Evolutionary conservation across 2,888 invertebrate genomes (phyloP).

Genomic region (Gasteruption jaculator): DNA sequence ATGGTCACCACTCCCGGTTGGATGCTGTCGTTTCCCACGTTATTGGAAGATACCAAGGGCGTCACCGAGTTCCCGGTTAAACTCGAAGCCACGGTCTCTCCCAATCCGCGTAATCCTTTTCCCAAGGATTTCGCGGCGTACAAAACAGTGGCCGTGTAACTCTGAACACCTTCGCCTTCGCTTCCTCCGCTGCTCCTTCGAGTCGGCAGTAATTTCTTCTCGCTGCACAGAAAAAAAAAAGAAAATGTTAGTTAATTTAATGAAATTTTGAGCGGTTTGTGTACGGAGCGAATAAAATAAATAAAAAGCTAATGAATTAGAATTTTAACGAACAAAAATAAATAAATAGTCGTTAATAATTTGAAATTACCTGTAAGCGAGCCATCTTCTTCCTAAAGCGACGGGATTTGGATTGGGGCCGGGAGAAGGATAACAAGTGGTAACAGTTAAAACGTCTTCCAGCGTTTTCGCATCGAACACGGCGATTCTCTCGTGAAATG

Average conservation of each 20-base stretch:
- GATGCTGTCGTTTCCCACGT: slow-evolving; percentile 54
- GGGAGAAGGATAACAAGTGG: slow-evolving; percentile 85
- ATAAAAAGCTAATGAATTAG: neutral
- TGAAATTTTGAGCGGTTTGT: neutral
- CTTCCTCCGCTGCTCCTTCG: slow-evolving; percentile 80
- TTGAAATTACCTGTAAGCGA: slow-evolving; percentile 59
- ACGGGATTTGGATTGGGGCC: slow-evolving; percentile 79
- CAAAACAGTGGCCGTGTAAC: slow-evolving; percentile 88
- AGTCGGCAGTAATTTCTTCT: slow-evolving; percentile 74
- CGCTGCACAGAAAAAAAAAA: slow-evolving; percentile 61
- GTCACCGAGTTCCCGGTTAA: slow-evolving; percentile 60
- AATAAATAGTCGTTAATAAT: neutral
- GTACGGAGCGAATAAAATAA: neutral
- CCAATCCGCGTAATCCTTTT: slow-evolving; percentile 82
- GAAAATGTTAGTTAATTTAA: slow-evolving; percentile 2
- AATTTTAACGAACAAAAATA: neutral
- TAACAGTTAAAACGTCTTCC: slow-evolving; percentile 81
- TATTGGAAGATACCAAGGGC: slow-evolving; percentile 31
- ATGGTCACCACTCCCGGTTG: slow-evolving; percentile 88
- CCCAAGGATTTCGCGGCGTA: slow-evolving; percentile 93
- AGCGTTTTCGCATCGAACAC: slow-evolving; percentile 86
- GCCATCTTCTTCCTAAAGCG: slow-evolving; percentile 80
- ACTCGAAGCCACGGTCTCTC: slow-evolving; percentile 89
- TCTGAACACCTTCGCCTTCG: slow-evolving; percentile 79
- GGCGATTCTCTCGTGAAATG: slow-evolving; percentile 85